Evolutionary conservation across 2,888 invertebrate genomes (phyloP), one percentile per base, ranked within the genome.

Genomic region (Merodon equestris): DNA sequence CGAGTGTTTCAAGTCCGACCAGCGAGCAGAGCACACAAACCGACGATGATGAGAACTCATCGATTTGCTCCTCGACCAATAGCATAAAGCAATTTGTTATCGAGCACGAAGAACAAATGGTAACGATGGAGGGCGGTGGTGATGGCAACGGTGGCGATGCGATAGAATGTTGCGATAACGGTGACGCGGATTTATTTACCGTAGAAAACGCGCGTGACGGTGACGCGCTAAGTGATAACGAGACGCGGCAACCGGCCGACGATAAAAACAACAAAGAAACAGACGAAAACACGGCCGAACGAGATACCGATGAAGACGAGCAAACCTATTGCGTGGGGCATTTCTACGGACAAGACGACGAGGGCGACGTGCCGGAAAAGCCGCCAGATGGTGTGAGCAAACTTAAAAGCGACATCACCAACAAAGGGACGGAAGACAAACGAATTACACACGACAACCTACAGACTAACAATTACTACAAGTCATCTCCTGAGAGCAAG

Each of bases 21-120:
- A 75, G 14, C 50, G 75, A 81, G 53, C 75, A 71, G 47, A 67
- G 61, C 18, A 84, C 86, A 4, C 83, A 84, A 73, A 85, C 85
- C 19, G 85, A 75, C 47, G 79, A 73, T 60, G 81, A 81, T 60
- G 81, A 81, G 10, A 81, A 71, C 48, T 68, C 70, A 57, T 81
- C 81, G 61, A 57, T 70, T 61, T 75, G 81, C 34, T 81, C 75
- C 7, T 75, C 75, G 48, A 53, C 61, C 13, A 40, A 66, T 40
- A 75, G 75, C 44, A 61, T 81, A 47, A 40, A 56, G 36, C 68
- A 70, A 45, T 40, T 70, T 18, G 61, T 56, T 27, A 64, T 50
- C 19, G 75, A 76, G 19, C 64, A 34, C 66, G 14, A 14, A 61
- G 67, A 10, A 58, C 58, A 0, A 13, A 44, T 2, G 45, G 63